A percentile compares a stretch with the other conserved stretches of the same genome.
phyloP scores from a whole-genome alignment of 2,888 invertebrate genomes.

The Plebejus argus region DNA sequence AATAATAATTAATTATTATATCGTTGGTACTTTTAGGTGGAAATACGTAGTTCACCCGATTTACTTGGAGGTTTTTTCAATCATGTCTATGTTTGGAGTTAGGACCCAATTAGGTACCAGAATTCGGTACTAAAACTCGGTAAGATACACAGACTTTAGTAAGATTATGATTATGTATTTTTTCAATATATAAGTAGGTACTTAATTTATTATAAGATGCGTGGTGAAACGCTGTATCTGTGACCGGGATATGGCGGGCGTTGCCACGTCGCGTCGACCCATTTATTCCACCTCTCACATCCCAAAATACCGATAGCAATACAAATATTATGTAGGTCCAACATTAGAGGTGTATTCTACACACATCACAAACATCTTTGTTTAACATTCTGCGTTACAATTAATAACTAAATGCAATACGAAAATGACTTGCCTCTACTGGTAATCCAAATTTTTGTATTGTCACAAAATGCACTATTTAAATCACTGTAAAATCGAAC shows the following conservation, averaged over 20 bases:
- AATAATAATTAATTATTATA: too few relatives aligned
- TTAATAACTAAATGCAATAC: background rate
- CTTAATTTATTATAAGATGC: constrained; percentile 36
- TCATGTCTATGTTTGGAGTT: too few relatives aligned
- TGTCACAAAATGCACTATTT: background rate
- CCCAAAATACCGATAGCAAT: constrained; percentile 73
- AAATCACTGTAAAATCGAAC: background rate
- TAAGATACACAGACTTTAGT: too few relatives aligned
- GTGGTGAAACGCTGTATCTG: constrained; percentile 58
- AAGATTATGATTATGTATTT: background rate
- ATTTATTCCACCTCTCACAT: constrained; percentile 72
- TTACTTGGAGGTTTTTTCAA: too few relatives aligned
- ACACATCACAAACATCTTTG: background rate
- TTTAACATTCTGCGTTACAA: background rate
- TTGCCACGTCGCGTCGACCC: constrained; percentile 71
- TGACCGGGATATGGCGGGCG: constrained; percentile 76
- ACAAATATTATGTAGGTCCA: background rate
- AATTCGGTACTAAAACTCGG: too few relatives aligned
- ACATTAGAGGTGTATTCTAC: background rate
- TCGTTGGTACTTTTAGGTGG: too few relatives aligned
- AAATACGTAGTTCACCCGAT: too few relatives aligned
- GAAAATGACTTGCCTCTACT: constrained; percentile 13
- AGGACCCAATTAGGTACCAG: too few relatives aligned
- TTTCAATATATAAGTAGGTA: background rate
- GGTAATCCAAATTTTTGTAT: background rate